phyloP scores from a whole-genome alignment of 2,888 invertebrate genomes.

The Orthosia gothica region DNA sequence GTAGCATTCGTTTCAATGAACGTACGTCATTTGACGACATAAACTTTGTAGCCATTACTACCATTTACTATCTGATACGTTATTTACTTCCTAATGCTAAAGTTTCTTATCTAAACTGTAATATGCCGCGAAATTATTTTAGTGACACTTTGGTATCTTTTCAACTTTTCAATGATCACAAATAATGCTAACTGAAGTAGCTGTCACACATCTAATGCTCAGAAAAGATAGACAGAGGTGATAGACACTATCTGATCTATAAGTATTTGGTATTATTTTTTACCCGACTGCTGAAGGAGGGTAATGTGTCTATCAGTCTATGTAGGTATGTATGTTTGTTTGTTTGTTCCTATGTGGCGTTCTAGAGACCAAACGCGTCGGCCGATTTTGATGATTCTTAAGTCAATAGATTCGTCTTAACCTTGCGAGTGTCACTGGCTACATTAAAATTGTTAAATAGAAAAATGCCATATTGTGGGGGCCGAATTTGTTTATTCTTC shows the following conservation, averaged over 20 bases:
- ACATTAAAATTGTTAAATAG: too few relatives aligned
- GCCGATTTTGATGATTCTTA: too few relatives aligned
- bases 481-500: too few relatives aligned
- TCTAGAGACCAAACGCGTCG: too few relatives aligned
- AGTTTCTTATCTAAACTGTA: constrained; percentile 24
- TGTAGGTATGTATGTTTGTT: too few relatives aligned
- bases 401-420: too few relatives aligned
- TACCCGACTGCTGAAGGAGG: too few relatives aligned
- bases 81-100: constrained; percentile 27
- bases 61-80: neutral
- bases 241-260: neutral
- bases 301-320: too few relatives aligned
- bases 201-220: constrained; percentile 16
- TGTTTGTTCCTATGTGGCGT: too few relatives aligned
- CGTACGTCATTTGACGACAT: constrained; percentile 30
- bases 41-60: neutral
- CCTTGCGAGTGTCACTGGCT: too few relatives aligned
- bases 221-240: neutral
- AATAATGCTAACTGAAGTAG: constrained; percentile 15
- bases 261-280: too few relatives aligned
- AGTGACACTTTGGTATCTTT: constrained; percentile 9
- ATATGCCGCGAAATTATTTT: constrained; percentile 22
- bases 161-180: constrained; percentile 17
- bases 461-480: too few relatives aligned
- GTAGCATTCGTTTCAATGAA: constrained; percentile 5